phyloP scores from a whole-genome alignment of 2,113 vertebrate genomes.

The Tenrec ecaudatus region DNA sequence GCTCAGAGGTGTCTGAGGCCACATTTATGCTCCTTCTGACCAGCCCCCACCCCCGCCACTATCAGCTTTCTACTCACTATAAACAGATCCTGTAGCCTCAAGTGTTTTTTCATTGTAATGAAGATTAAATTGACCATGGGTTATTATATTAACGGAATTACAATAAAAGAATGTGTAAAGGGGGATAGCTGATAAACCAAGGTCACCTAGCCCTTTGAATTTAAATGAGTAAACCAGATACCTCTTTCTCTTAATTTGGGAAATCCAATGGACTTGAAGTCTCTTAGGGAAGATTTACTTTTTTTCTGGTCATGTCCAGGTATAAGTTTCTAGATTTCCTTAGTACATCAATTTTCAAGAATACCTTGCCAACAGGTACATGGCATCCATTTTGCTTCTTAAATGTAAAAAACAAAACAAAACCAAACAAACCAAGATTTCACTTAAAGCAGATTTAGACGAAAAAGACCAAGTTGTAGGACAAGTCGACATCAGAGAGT shows the following conservation, averaged over 20 bases:
- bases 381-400: accelerated
- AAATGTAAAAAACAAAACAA: not conserved
- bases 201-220: not conserved
- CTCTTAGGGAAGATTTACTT: not conserved
- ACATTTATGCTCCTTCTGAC: not conserved
- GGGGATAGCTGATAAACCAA: not conserved
- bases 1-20: no score
- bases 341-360: accelerated
- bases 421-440: not conserved
- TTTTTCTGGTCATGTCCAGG: not conserved
- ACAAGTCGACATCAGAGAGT: not conserved
- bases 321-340: not conserved
- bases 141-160: not conserved
- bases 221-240: not conserved
- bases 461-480: not conserved
- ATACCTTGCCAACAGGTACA: accelerated
- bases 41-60: not conserved
- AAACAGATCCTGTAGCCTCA: not conserved
- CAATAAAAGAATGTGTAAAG: not conserved
- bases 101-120: not conserved
- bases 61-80: not conserved
- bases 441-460: not conserved
- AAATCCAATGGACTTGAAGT: not conserved
- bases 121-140: not conserved
- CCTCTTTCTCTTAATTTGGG: not conserved